Base-by-base conservation (phyloP, 2,113 vertebrate species). In the Cathartes aura region DNA sequence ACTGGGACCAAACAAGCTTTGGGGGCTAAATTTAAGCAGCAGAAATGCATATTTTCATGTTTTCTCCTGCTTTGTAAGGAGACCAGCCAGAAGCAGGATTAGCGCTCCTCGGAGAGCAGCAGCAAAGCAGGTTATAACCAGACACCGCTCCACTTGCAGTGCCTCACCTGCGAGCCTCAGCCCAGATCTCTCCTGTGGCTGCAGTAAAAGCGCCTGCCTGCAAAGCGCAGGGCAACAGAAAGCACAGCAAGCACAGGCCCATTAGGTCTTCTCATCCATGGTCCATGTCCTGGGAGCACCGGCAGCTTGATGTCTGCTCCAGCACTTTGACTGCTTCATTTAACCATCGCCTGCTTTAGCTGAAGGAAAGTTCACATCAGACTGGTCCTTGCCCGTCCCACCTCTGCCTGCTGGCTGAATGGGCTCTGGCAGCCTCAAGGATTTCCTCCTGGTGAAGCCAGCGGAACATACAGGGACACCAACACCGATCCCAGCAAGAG, bases 11-110 rank as follows among this genome's bases (percentile, higher is more conserved):
- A 34, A 30, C 66, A 24, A 74, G 40, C 38, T 72, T n/a, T 21
- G 9, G 58, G 73, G 43, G 45, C 76, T 95, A 90, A 92, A 95
- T 82, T 95, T 80, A 94, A 89, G 87, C 30, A 64, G 55, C 36
- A 86, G 14, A 79, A 92, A 60, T 11, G 11, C 24, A 0, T 2
- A 8, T 56, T 71, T 85, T 43, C 62, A 13, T 10, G 23, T 73
- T 74, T 67, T 60, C 45, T 75, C 53, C 72, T 36, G 24, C 55
- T 73, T 62, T 52, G 15, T 21, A 23, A 43, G 67, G 58, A 68
- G 60, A 23, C 20, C 56, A 26, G 71, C 17, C 55, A 87, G 85
- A 24, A 82, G 53, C 52, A 76, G 27, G 29, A 43, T 12, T 15
- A 40, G 27, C 3, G 0, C 4, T 76, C 48, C 82, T 53, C 4